Evolutionary conservation across 2,113 vertebrate species (phyloP).

Genomic region (Macquaria australasica): DNA sequence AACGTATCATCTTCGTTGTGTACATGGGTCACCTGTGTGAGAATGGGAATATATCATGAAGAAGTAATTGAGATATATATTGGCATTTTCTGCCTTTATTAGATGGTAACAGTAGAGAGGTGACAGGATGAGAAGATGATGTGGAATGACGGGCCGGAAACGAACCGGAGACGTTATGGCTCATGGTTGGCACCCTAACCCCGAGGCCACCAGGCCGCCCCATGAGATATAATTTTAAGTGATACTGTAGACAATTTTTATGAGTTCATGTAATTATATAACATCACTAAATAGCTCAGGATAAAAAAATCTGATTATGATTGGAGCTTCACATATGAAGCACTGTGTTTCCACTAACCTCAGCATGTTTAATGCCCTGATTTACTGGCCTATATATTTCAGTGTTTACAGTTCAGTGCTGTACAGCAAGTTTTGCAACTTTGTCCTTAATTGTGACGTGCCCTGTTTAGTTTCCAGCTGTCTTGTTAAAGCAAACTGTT

Average conservation of each 20-base stretch:
- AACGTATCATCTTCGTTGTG: neutral
- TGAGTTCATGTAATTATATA: constrained; percentile 52
- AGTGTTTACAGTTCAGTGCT: constrained; percentile 48
- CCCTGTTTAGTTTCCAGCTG: constrained; percentile 59
- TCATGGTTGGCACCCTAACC: constrained; percentile 19
- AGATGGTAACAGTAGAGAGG: neutral
- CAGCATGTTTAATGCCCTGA: neutral
- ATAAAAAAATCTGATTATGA: neutral
- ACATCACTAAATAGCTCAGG: constrained; percentile 24
- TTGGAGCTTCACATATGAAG: neutral
- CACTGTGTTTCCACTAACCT: constrained; percentile 17
- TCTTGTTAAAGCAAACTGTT: constrained; percentile 67
- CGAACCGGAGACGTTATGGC: constrained; percentile 10
- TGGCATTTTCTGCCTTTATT: neutral
- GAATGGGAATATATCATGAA: neutral
- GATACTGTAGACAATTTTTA: constrained; percentile 37
- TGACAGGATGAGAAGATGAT: neutral
- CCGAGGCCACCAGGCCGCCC: constrained; percentile 13
- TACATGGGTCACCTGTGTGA: neutral
- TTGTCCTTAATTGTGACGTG: constrained; percentile 59
- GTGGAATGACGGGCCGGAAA: constrained; percentile 8
- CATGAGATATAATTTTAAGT: constrained; percentile 30
- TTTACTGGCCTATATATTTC: constrained; percentile 37
- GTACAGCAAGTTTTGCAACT: constrained; percentile 40
- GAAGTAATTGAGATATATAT: neutral